A percentile compares a stretch with the other conserved stretches of the same genome.
These are phyloP conservation scores for Leptodactylus fallax DNA, from an alignment of 2,797 vertebrate species.

Conservation along the genomic window DNA sequence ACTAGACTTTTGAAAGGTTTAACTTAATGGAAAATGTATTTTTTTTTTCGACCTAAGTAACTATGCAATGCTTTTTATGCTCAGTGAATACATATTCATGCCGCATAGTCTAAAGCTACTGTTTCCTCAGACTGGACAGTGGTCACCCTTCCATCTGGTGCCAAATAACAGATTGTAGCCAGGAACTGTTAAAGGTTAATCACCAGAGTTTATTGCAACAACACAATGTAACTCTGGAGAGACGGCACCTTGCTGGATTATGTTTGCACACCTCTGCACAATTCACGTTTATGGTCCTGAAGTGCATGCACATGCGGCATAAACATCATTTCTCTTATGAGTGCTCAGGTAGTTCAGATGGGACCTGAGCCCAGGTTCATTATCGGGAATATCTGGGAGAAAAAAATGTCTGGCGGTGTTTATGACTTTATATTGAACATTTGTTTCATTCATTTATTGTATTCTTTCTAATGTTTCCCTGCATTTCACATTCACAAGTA, in stretches of 20 bases:
- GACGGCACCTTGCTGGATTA: not conserved
- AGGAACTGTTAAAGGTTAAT: conserved; percentile 37
- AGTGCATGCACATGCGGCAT: not conserved
- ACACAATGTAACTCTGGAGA: conserved; percentile 27
- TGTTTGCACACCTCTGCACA: not conserved
- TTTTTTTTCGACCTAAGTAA: too few relatives aligned
- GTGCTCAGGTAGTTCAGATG: not conserved
- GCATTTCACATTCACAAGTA: too few relatives aligned
- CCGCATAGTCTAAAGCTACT: too few relatives aligned
- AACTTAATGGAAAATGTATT: too few relatives aligned
- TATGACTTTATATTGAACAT: too few relatives aligned
- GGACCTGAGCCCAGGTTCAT: not conserved
- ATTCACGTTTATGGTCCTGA: not conserved
- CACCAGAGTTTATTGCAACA: conserved; percentile 33
- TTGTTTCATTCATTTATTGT: too few relatives aligned
- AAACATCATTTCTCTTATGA: conserved; percentile 2
- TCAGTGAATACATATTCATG: not conserved
- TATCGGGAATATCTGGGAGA: not conserved
- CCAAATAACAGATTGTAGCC: not conserved
- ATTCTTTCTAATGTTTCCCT: too few relatives aligned
- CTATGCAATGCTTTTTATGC: not conserved
- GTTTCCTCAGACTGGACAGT: not conserved
- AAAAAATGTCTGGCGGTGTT: not conserved
- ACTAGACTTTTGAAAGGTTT: too few relatives aligned
- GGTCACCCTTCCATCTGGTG: not conserved